Base-by-base conservation (phyloP, 2,113 vertebrate species). In the Rattus norvegicus region DNA sequence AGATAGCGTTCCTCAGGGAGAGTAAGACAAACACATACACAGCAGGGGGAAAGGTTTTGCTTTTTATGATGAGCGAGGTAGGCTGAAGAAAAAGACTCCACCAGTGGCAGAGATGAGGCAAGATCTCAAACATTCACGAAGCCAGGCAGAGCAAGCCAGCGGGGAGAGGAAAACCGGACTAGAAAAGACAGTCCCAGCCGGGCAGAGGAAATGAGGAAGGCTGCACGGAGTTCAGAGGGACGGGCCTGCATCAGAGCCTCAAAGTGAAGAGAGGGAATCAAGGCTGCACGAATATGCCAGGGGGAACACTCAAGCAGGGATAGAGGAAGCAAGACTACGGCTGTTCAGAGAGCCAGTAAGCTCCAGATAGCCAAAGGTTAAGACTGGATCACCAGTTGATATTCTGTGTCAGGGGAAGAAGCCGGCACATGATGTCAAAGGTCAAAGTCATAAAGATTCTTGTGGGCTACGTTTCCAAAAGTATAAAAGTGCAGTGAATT, bases 271-370 rank as follows among this genome's bases (percentile, higher is more conserved):
- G 10, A n/a, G 49, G 10, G 13, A 14, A 1, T 33, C 30, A 61
- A 30, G 73, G 52, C 28, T 28, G 22, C 49, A 19, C 5, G 4
- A 30, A 39, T 43, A 33, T 2, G 0, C 9, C 28, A 69, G 61
- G 17, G 20, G 20, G 56, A 4, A 39, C 47, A 3, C 0, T 0
- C 1, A 6, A 65, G 24, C 49, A 5, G 81, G 39, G 17, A 43
- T 0, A 0, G 26, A 61, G 16, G 36, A 0, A 26, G 12, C 0
- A 0, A 14, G 2, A 14, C 2, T 1, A 11, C 19, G 12, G 33
- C 88, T 39, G 83, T 33, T 20, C 26, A 19, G 30, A 16, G 56
- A 13, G 1, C 10, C 30, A 2, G 85, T 24, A 36, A 33, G 30
- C 30, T 20, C 61, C 39, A 24, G n/a, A 73, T 26, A 0, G 17